A percentile compares a stretch with the other conserved stretches of the same genome.
These are phyloP conservation scores for Tetragnatha montana DNA, from an alignment of 2,888 invertebrate species.

Conservation along the genomic window DNA sequence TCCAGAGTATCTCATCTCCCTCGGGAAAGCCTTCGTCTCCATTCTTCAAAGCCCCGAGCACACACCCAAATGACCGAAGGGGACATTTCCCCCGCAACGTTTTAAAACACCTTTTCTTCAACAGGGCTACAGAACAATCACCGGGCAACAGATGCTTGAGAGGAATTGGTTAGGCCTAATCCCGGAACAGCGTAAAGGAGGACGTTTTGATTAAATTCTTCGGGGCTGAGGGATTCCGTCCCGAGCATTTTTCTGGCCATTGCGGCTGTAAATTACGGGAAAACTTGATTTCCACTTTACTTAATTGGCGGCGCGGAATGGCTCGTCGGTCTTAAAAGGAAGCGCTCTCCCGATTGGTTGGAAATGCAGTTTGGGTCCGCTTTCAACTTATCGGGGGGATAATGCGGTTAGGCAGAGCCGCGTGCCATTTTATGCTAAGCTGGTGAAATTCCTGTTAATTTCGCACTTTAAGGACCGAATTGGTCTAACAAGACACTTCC, in stretches of 20 bases:
- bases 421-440: slow-evolving; percentile 33
- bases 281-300: slow-evolving; percentile 59
- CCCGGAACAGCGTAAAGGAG: background rate
- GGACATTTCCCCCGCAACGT: background rate
- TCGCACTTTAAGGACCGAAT: slow-evolving; percentile 28
- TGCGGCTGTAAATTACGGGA: slow-evolving; percentile 39
- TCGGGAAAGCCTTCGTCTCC: slow-evolving; percentile 6
- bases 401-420: slow-evolving; percentile 4
- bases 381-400: background rate
- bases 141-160: slow-evolving; percentile 10
- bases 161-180: slow-evolving; percentile 18
- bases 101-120: background rate
- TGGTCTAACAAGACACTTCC: slow-evolving; percentile 7
- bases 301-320: slow-evolving; percentile 48
- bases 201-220: slow-evolving; percentile 33
- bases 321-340: slow-evolving; percentile 25
- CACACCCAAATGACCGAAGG: background rate
- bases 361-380: slow-evolving; percentile 23
- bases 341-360: background rate
- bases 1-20: background rate
- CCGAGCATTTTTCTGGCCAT: slow-evolving; percentile 52
- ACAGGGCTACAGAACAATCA: background rate
- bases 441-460: slow-evolving; percentile 39
- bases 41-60: slow-evolving; percentile 11
- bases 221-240: slow-evolving; percentile 1